These are phyloP conservation scores for Neoitamus cyanurus DNA, from an alignment of 2,888 invertebrate species.

Conservation along the genomic window DNA sequence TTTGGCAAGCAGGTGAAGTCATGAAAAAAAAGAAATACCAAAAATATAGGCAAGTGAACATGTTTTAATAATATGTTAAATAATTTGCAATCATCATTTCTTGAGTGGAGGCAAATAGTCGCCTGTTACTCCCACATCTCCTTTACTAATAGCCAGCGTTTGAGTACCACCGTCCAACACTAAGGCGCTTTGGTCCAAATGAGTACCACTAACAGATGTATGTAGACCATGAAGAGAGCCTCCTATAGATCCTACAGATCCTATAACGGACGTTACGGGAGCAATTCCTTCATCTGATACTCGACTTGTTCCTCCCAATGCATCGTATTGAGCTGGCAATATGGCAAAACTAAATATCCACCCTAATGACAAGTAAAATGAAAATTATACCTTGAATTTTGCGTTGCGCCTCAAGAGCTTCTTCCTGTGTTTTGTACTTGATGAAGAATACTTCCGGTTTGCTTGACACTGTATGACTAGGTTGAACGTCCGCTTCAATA, in stretches of 20 bases:
- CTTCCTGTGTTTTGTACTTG: constrained; percentile 66
- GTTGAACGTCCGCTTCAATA: constrained; percentile 62
- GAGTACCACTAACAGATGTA: background rate
- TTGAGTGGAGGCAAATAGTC: background rate
- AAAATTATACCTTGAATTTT: constrained; percentile 60
- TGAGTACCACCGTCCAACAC: background rate
- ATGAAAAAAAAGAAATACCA: background rate
- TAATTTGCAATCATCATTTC: too few relatives aligned
- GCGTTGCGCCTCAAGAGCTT: constrained; percentile 64
- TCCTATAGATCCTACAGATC: background rate
- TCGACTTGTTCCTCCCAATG: constrained; percentile 45
- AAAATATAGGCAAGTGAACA: background rate
- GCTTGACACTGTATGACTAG: constrained; percentile 59
- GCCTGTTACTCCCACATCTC: background rate
- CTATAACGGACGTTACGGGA: constrained; percentile 45
- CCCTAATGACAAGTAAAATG: background rate
- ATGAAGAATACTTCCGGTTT: constrained; percentile 67
- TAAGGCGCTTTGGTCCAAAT: background rate
- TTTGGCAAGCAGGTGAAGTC: too few relatives aligned
- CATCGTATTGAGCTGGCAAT: constrained; percentile 48
- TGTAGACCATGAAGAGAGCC: background rate
- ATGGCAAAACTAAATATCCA: background rate
- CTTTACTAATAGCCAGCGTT: background rate
- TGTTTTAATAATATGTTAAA: background rate
- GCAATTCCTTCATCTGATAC: constrained; percentile 47